These are phyloP conservation scores for Paraescarpia echinospica DNA, from an alignment of 1,140 invertebrate species.

Conservation along the genomic window DNA sequence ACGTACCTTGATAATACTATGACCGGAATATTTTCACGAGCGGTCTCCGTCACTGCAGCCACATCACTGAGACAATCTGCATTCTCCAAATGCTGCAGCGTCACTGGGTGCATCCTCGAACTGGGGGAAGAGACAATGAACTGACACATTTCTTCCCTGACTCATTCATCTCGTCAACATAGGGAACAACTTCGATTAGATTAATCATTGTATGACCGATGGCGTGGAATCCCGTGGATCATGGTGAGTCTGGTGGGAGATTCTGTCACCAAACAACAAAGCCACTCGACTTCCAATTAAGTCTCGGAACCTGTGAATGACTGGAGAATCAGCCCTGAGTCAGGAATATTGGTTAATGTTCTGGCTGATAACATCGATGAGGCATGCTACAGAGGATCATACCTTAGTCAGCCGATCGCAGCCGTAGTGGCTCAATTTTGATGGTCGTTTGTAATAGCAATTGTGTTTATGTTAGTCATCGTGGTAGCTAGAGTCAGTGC, in stretches of 20 bases:
- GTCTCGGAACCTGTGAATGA: neutral
- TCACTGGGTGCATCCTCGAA: constrained; percentile 15
- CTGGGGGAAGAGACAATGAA: constrained; percentile 18
- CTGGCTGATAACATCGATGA: neutral
- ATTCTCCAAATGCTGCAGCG: neutral
- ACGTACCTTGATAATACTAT: neutral
- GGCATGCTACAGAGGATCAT: neutral
- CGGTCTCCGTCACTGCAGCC: neutral
- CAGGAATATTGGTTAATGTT: neutral
- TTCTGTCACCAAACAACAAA: neutral
- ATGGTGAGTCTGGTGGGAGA: neutral
- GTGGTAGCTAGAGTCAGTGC: neutral
- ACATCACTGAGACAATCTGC: neutral
- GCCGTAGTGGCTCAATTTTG: neutral
- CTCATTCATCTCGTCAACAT: neutral
- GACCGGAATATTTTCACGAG: neutral
- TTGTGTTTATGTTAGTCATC: neutral
- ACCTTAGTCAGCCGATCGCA: neutral
- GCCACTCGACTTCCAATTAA: neutral
- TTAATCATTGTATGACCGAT: no score
- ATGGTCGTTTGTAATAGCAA: neutral
- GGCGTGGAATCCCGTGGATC: neutral
- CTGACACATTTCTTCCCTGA: neutral
- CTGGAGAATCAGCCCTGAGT: neutral
- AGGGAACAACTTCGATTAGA: neutral